Base-by-base conservation (phyloP, 2,888 invertebrate species). In the Leptinotarsa haldemani region DNA sequence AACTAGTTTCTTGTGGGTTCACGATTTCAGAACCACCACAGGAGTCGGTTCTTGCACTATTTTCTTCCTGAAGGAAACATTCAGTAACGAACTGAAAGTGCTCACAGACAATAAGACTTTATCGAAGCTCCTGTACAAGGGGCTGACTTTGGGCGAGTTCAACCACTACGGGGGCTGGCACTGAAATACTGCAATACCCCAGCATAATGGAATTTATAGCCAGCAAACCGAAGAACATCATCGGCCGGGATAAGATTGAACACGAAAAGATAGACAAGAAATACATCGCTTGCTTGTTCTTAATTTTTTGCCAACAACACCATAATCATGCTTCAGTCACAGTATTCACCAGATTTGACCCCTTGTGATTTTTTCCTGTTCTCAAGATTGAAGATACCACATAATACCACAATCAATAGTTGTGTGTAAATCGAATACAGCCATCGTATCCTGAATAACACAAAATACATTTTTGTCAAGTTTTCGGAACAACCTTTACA, bases 81-180 rank as follows among this genome's bases (percentile, higher is more conserved):
- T 85, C 84, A 75, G 71, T 76, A 82, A 79, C 72, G 70, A 77
- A 22, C 52, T 83, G 7, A 56, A 74, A n/a, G 47, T 76, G 15
- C 65, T 82, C 13, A 79, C 67, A 46, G 74, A 81, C 70, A 82
- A 80, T 66, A 84, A 82, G 76, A 84, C 82, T 7, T 76, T 83
- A 47, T 82, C 80, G 64, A 83, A 78, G 77, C 79, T 81, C 53
- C 75, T 78, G 69, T 77, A 83, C 65, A 85, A 83, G 70, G 88
- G 88, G 65, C 86, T 91, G 72, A 88, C 89, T 16, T 86, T 90
- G 73, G 92, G 40, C 12, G 92, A 92, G 83, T 86, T 92, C 58
- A 92, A 92, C 85, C 92, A 92, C 80, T 92, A 90, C 75, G 93
- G 93, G 3, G 93, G 93, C 15, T 93, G 93, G 92, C 91, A 89